Base-by-base conservation (phyloP, 2,113 vertebrate species). In the Dascyllus trimaculatus region DNA sequence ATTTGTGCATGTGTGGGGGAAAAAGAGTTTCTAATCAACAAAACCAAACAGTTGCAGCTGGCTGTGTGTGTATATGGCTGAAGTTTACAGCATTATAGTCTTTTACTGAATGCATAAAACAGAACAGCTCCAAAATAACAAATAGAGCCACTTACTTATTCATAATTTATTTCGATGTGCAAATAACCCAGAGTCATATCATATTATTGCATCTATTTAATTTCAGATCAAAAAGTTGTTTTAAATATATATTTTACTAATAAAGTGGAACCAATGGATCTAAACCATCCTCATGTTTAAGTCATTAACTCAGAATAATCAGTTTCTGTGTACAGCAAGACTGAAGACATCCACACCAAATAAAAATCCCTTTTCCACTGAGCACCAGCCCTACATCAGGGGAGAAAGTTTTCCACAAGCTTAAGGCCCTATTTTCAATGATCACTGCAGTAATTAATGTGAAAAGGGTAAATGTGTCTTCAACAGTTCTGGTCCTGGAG, bases 121-220 rank as follows among this genome's bases (percentile, higher is more conserved):
- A 79, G 81, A 88, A 10, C 69, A 64, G 78, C 85, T 83, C 88
- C 82, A 82, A 91, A 89, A 81, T 75, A 92, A 91, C 93, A 91
- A 93, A 93, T 91, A 87, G 86, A 91, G 69, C 79, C 91, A 87
- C 85, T 91, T 91, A 87, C 82, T 91, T 89, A 93, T 94, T 92
- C 84, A 93, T 92, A 93, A 93, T 94, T 91, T 77, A 91, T 92
- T 89, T 92, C 87, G 87, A 88, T 89, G 90, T 85, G 90, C 87
- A 93, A 93, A 92, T 90, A 93, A 92, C 89, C 89, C 89, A 85
- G 73, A 89, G 88, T 88, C 84, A 81, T 75, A 86, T 90, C 85
- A 82, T 70, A 88, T 82, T 85, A 89, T 91, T 90, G 91, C 89
- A 93, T 94, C 90, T 93, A 79, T 86, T 93, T 91, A 90, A 93